phyloP scores from a whole-genome alignment of 1,140 invertebrate species.

The Cepaea nemoralis region DNA sequence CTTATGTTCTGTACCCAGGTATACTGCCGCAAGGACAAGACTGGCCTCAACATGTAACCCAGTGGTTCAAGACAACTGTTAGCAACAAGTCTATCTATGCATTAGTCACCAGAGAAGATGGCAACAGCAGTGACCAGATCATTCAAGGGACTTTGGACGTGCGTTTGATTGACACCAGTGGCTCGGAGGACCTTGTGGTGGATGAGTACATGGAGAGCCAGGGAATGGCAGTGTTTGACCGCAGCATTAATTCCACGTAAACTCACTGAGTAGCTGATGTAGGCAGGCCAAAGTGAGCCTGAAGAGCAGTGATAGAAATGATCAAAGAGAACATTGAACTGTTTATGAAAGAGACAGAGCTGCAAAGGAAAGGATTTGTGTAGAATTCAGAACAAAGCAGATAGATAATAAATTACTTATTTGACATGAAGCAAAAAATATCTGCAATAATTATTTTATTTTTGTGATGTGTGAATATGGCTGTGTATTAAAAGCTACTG shows the following conservation, averaged over 20 bases:
- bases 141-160: neutral
- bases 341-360: too few relatives aligned
- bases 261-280: too few relatives aligned
- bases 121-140: neutral
- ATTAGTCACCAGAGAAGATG: neutral
- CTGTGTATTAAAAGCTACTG: too few relatives aligned
- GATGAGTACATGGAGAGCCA: conserved; percentile 22
- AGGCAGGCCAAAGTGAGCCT: too few relatives aligned
- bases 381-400: too few relatives aligned
- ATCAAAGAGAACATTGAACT: too few relatives aligned
- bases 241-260: neutral
- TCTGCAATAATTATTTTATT: too few relatives aligned
- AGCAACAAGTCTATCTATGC: conserved; percentile 10
- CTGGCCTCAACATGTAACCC: neutral
- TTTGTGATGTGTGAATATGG: too few relatives aligned
- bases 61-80: conserved; percentile 1
- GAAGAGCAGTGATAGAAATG: too few relatives aligned
- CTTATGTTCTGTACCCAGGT: neutral
- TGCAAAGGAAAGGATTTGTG: too few relatives aligned
- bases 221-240: neutral
- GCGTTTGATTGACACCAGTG: conserved; percentile 26
- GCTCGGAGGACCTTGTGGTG: conserved; percentile 9
- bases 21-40: neutral
- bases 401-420: too few relatives aligned
- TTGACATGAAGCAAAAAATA: too few relatives aligned